A percentile compares a stretch with the other conserved stretches of the same genome.
Evolutionary conservation across 2,113 vertebrate species (phyloP).

Genomic region (Cinclus mexicanus): DNA sequence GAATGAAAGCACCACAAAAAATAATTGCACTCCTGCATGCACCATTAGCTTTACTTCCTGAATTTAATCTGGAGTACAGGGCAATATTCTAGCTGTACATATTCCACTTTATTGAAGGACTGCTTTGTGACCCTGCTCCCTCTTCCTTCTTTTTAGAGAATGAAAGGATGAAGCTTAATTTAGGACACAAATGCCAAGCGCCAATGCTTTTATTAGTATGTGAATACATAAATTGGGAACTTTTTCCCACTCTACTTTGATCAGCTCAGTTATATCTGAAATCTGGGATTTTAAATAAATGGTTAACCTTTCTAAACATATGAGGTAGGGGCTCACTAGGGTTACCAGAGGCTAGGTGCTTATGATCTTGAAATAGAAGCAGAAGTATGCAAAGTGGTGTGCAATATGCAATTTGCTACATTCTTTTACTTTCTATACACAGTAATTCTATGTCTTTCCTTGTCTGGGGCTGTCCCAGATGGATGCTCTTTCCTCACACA

Average conservation of each 20-base stretch:
- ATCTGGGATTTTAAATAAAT: background rate
- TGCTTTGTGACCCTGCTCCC: background rate
- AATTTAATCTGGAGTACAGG: background rate
- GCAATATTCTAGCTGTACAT: background rate
- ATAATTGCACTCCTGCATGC: background rate
- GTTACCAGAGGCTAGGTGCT: background rate
- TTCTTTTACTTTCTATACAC: background rate
- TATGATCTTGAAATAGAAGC: background rate
- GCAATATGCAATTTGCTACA: background rate
- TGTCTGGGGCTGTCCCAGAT: background rate
- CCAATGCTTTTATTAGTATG: background rate
- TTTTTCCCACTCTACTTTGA: background rate
- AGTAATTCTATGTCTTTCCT: background rate
- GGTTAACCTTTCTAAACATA: background rate
- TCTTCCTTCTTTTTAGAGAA: background rate
- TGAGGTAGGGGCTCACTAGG: background rate
- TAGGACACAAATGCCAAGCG: background rate
- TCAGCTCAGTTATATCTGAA: background rate
- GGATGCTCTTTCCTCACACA: background rate
- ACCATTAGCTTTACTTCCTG: background rate
- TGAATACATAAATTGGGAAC: accelerated
- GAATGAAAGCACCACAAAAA: background rate
- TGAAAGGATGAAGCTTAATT: background rate
- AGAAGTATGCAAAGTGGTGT: background rate
- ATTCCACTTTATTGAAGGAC: background rate